Evolutionary conservation across 1,140 invertebrate genomes (phyloP).

Genomic region (Anastrepha ludens): DNA sequence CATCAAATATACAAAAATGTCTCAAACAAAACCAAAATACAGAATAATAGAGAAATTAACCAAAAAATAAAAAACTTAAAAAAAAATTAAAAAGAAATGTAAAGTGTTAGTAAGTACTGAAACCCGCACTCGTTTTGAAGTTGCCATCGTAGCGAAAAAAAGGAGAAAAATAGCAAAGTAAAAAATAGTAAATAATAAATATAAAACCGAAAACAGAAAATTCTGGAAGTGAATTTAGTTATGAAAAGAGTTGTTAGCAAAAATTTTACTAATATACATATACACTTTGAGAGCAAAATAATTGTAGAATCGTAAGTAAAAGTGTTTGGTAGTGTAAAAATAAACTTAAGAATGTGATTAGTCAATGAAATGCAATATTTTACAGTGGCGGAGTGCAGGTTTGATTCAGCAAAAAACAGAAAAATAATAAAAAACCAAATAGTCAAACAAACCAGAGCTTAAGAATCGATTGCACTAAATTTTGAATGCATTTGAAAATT

Average conservation of each 20-base stretch:
- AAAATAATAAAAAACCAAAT: neutral
- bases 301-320: neutral
- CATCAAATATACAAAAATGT: constrained; percentile 21
- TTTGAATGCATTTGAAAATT: too few species aligned
- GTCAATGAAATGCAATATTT: constrained; percentile 18
- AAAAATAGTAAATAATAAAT: neutral
- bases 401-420: neutral
- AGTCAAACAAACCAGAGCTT: too few species aligned
- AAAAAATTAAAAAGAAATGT: neutral
- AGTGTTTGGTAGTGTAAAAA: neutral
- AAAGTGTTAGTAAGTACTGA: neutral
- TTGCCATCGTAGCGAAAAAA: neutral
- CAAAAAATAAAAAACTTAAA: neutral
- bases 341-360: neutral
- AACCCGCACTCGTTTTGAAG: neutral
- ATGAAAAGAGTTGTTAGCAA: neutral
- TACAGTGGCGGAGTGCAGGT: neutral
- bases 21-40: neutral
- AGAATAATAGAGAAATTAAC: neutral
- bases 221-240: neutral
- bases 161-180: neutral
- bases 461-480: too few species aligned
- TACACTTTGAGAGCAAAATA: neutral
- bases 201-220: neutral
- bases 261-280: constrained; percentile 24